phyloP scores from a whole-genome alignment of 2,888 invertebrate species.

The Caenorhabditis virilis region DNA sequence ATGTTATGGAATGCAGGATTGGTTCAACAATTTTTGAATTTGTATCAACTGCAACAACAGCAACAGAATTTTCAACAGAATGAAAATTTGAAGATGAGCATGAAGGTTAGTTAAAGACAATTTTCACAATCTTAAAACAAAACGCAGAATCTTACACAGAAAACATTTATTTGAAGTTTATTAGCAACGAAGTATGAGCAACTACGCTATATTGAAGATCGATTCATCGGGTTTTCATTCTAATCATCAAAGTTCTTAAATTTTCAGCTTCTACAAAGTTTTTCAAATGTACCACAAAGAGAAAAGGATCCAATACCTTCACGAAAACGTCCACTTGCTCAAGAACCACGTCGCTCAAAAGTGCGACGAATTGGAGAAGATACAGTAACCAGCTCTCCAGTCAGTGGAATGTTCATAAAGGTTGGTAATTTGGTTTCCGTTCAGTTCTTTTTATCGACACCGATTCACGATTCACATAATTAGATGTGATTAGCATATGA shows the following conservation, averaged over 20 bases:
- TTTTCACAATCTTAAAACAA: not conserved
- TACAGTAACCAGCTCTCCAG: constrained; percentile 65
- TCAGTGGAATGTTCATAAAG: constrained; percentile 69
- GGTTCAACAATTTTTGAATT: constrained; percentile 23
- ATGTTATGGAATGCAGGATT: constrained; percentile 31
- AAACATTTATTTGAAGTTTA: too few relatives aligned
- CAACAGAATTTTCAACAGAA: constrained; percentile 1
- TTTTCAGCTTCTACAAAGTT: too few relatives aligned
- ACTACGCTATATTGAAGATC: too few relatives aligned
- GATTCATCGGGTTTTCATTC: too few relatives aligned
- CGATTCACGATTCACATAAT: constrained; percentile 24
- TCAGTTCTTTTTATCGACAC: too few relatives aligned
- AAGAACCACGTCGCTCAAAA: constrained; percentile 31
- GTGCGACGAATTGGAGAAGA: constrained; percentile 39
- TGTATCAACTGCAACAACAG: constrained; percentile 35
- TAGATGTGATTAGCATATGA: constrained; percentile 40
- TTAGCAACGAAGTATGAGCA: too few relatives aligned
- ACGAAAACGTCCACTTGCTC: constrained; percentile 14
- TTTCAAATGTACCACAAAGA: not conserved
- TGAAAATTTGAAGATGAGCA: not conserved
- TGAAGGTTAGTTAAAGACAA: not conserved
- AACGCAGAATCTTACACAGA: too few relatives aligned
- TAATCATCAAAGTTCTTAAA: too few relatives aligned
- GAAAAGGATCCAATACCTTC: not conserved
- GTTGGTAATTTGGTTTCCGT: too few relatives aligned